Percentiles rank a stretch among this genome's conserved stretches.
phyloP scores from a whole-genome alignment of 2,888 invertebrate species.

The Agrilus mali region DNA sequence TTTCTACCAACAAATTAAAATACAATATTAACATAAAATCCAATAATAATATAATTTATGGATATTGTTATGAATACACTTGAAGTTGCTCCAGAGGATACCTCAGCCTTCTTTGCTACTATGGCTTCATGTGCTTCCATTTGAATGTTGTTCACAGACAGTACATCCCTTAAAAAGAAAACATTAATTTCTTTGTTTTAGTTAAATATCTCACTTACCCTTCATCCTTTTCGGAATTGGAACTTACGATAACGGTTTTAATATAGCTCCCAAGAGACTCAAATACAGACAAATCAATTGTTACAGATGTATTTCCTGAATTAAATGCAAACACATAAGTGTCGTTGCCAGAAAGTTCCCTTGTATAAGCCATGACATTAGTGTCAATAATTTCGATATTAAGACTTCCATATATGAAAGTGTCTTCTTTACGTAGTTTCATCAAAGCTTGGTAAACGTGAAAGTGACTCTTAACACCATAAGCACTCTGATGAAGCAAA shows the following conservation, averaged over 20 bases:
- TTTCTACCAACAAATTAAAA: too few relatives aligned
- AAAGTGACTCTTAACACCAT: slow-evolving; percentile 41
- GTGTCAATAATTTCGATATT: slow-evolving; percentile 2
- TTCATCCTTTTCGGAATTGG: slow-evolving; percentile 7
- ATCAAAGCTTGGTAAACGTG: slow-evolving; percentile 48
- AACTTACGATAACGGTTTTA: slow-evolving; percentile 7
- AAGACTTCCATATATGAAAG: background rate
- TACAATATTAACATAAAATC: too few relatives aligned
- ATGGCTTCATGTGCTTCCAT: slow-evolving; percentile 31
- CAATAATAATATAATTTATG: background rate
- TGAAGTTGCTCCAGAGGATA: background rate
- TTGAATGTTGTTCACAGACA: slow-evolving; percentile 27
- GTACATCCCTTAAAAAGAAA: slow-evolving; percentile 29
- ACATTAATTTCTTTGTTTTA: too few relatives aligned
- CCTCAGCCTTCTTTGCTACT: background rate
- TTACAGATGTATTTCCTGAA: slow-evolving; percentile 37
- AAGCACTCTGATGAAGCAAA: slow-evolving; percentile 37
- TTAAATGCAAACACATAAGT: slow-evolving; percentile 20
- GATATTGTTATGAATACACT: too few relatives aligned
- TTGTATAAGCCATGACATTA: slow-evolving; percentile 13
- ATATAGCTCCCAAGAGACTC: background rate
- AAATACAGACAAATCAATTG: slow-evolving; percentile 39
- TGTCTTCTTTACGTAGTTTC: slow-evolving; percentile 30
- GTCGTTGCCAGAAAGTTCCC: slow-evolving; percentile 14
- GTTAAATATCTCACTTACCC: slow-evolving; percentile 7